These are phyloP conservation scores for Sabatieria punctata DNA, from an alignment of 2,888 invertebrate genomes.

Conservation along the genomic window DNA sequence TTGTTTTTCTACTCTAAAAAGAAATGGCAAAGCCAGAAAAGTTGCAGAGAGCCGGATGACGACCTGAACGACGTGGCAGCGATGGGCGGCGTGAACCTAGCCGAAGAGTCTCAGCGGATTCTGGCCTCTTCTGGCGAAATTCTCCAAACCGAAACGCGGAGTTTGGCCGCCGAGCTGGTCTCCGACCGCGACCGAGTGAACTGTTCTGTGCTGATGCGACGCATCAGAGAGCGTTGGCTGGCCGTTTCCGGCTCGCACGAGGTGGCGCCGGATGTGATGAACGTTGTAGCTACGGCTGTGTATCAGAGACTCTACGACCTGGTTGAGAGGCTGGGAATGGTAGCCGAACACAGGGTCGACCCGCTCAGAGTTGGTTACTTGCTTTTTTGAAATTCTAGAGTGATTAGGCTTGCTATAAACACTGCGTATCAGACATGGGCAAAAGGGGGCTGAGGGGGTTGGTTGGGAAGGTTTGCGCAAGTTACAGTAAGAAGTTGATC, in stretches of 20 bases:
- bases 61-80: conserved; percentile 97
- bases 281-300: conserved; percentile 74
- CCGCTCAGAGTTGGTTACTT: conserved; percentile 54
- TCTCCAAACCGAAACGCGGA: conserved; percentile 68
- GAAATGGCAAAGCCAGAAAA: no score
- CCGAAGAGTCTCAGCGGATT: conserved; percentile 85
- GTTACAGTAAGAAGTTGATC: no score
- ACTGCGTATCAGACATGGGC: conserved; percentile 69
- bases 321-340: conserved; percentile 71
- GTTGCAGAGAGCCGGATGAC: conserved; percentile 54
- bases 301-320: conserved; percentile 79
- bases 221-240: neutral
- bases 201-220: conserved; percentile 48
- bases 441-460: conserved; percentile 71
- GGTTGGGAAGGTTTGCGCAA: no score
- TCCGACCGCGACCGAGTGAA: conserved; percentile 46
- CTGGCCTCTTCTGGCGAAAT: conserved; percentile 65
- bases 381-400: conserved; percentile 8
- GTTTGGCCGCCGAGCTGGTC: conserved; percentile 74
- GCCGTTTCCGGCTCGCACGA: conserved; percentile 36
- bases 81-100: conserved; percentile 94
- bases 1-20: no score
- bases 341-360: conserved; percentile 86
- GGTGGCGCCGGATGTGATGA: conserved; percentile 51
- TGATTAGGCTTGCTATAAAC: conserved; percentile 55